Conservation (phyloP, 2,797 vertebrate species). For the Petrocephalus schoutedeni region DNA sequence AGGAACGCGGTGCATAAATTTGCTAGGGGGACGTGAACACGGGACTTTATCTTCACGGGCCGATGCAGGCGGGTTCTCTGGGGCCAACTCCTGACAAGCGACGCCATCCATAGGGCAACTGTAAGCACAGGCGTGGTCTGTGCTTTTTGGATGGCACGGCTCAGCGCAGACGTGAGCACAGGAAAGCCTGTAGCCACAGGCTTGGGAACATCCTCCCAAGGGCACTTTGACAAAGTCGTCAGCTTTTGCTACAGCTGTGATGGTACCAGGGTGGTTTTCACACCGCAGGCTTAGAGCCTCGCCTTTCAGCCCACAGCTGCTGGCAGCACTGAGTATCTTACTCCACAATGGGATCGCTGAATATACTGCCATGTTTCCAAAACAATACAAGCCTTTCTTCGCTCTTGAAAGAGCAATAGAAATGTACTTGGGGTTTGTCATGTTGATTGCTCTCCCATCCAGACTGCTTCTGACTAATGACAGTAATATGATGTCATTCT, state of each 20-base stretch:
- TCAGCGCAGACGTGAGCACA: neutral
- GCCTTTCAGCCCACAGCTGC: conserved; percentile 21
- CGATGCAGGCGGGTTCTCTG: conserved; percentile 12
- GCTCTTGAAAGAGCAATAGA: conserved; percentile 42
- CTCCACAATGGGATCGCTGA: conserved; percentile 32
- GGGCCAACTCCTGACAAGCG: conserved; percentile 15
- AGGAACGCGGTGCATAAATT: conserved; percentile 2
- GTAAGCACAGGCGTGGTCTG: neutral
- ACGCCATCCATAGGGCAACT: conserved; percentile 25
- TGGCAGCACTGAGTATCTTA: conserved; percentile 27
- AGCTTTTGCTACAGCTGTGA: conserved; percentile 20
- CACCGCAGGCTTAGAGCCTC: conserved; percentile 28
- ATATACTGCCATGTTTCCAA: conserved; percentile 36
- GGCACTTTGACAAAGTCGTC: conserved; percentile 27
- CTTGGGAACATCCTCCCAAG: conserved; percentile 31
- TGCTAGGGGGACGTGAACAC: conserved; percentile 9
- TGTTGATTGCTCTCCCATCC: conserved; percentile 27
- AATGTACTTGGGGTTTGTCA: conserved; percentile 38
- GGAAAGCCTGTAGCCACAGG: neutral
- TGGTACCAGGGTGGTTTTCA: conserved; percentile 30
- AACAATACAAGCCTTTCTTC: conserved; percentile 40
- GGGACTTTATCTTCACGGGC: conserved; percentile 27
- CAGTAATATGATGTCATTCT: conserved; percentile 42
- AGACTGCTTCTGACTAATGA: conserved; percentile 39
- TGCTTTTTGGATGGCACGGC: neutral